phyloP scores from a whole-genome alignment of 2,888 invertebrate genomes.

The Drosophila multiciliata region DNA sequence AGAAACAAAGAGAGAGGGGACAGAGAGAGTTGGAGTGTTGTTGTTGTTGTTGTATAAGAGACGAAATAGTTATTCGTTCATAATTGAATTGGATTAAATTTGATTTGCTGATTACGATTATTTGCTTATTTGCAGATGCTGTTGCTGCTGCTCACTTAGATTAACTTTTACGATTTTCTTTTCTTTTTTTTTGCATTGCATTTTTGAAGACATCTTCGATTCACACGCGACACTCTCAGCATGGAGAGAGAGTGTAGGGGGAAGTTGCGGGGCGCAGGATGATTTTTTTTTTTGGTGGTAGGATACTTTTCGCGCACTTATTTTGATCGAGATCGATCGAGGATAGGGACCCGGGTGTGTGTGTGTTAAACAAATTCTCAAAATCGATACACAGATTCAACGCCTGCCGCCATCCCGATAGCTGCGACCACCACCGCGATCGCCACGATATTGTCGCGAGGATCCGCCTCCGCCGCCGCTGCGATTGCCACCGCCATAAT shows the following conservation, averaged over 20 bases:
- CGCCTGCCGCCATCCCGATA: slow-evolving; percentile 69
- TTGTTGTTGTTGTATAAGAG: slow-evolving; percentile 41
- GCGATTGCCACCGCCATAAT: slow-evolving; percentile 70
- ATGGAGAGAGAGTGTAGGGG: slow-evolving; percentile 11
- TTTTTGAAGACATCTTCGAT: slow-evolving; percentile 32
- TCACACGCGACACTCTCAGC: slow-evolving; percentile 53
- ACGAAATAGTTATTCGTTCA: slow-evolving; percentile 45
- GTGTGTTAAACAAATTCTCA: slow-evolving; percentile 34
- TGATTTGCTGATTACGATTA: slow-evolving; percentile 23
- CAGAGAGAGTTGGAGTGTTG: slow-evolving; percentile 60
- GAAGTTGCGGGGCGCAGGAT: slow-evolving; percentile 7
- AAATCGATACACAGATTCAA: slow-evolving; percentile 43
- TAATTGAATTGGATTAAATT: slow-evolving; percentile 27
- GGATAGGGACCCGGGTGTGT: slow-evolving; percentile 26
- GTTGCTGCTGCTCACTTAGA: slow-evolving; percentile 51
- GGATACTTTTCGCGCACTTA: slow-evolving; percentile 46
- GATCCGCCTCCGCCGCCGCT: slow-evolving; percentile 57
- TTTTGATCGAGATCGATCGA: slow-evolving; percentile 1
- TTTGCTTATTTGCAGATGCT: slow-evolving; percentile 16
- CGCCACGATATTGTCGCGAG: slow-evolving; percentile 85
- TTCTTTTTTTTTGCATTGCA: slow-evolving; percentile 38
- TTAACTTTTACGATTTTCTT: slow-evolving; percentile 31
- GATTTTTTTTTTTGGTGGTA: neutral
- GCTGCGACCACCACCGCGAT: slow-evolving; percentile 71
- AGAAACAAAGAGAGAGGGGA: slow-evolving; percentile 35